A percentile compares a stretch with the other conserved stretches of the same genome.
These are phyloP conservation scores for Lacerta bilineata DNA, from an alignment of 2,797 vertebrate genomes.

Conservation along the genomic window DNA sequence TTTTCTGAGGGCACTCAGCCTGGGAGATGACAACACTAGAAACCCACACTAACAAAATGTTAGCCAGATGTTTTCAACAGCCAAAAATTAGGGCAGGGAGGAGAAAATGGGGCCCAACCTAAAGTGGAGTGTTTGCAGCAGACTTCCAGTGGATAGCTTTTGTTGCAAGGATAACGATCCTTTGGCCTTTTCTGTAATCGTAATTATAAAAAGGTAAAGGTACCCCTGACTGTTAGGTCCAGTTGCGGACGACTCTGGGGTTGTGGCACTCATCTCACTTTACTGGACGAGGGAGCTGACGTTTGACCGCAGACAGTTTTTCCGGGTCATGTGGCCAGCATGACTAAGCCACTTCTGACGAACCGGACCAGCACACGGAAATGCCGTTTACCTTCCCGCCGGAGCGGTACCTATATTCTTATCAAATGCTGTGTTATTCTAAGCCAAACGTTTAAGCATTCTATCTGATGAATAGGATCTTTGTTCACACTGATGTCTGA, in stretches of 20 bases:
- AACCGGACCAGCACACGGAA: too few species aligned
- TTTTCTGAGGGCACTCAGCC: too few species aligned
- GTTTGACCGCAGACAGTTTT: too few species aligned
- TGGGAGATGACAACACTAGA: neutral
- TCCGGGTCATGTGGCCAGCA: too few species aligned
- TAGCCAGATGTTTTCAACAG: neutral
- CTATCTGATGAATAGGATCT: neutral
- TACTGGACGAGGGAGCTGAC: too few species aligned
- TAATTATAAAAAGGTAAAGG: neutral
- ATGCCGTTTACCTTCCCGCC: too few species aligned
- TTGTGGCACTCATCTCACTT: too few species aligned
- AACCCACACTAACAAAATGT: neutral
- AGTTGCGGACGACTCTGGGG: too few species aligned
- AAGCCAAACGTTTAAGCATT: neutral
- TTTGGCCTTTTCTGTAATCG: neutral
- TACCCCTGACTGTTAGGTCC: too few species aligned
- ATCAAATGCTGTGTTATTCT: slow-evolving; percentile 14
- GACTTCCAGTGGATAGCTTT: neutral
- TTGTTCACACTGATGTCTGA: neutral
- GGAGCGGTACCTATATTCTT: neutral
- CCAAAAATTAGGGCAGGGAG: neutral
- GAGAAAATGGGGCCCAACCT: neutral
- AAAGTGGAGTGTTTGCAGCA: neutral
- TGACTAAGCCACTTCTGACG: too few species aligned
- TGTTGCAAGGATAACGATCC: neutral